A percentile compares a stretch with the other conserved stretches of the same genome.
phyloP scores from a whole-genome alignment of 64 coral and sea anemone species.

The Montipora cactus region DNA sequence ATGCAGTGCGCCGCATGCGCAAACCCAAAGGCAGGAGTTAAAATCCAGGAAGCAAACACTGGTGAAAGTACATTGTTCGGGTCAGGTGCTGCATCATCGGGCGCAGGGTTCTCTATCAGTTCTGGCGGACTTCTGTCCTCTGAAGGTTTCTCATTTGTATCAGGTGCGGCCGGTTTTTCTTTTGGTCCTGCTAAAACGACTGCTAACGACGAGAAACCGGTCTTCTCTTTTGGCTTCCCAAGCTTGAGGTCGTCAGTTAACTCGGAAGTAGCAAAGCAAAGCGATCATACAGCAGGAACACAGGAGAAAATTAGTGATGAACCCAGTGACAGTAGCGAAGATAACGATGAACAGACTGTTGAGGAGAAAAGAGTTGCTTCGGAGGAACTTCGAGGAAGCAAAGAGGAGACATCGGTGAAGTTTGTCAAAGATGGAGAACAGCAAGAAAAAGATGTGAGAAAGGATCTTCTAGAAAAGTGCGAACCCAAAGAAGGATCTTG shows the following conservation, averaged over 20 bases:
- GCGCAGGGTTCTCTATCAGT: slow-evolving; percentile 5
- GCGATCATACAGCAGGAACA: neutral
- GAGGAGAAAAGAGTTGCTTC: neutral
- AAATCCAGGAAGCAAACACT: neutral
- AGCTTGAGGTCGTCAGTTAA: neutral
- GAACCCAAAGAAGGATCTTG: slow-evolving; percentile 58
- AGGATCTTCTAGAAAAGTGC: neutral
- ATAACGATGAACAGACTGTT: neutral
- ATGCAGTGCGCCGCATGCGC: slow-evolving; percentile 63
- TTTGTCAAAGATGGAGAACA: neutral
- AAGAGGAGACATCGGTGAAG: neutral
- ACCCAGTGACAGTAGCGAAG: neutral
- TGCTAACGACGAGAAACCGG: neutral
- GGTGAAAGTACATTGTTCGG: neutral
- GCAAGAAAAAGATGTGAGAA: neutral
- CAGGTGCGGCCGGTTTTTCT: neutral
- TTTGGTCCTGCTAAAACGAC: neutral
- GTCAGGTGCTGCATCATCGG: neutral
- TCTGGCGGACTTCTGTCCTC: neutral
- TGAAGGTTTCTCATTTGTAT: slow-evolving; percentile 15
- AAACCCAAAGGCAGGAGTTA: slow-evolving; percentile 22
- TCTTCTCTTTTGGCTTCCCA: neutral
- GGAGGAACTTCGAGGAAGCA: neutral
- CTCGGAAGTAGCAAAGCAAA: neutral
- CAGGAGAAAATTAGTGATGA: neutral